These are phyloP conservation scores for Acleris literana DNA, from an alignment of 2,888 invertebrate genomes.

Conservation along the genomic window DNA sequence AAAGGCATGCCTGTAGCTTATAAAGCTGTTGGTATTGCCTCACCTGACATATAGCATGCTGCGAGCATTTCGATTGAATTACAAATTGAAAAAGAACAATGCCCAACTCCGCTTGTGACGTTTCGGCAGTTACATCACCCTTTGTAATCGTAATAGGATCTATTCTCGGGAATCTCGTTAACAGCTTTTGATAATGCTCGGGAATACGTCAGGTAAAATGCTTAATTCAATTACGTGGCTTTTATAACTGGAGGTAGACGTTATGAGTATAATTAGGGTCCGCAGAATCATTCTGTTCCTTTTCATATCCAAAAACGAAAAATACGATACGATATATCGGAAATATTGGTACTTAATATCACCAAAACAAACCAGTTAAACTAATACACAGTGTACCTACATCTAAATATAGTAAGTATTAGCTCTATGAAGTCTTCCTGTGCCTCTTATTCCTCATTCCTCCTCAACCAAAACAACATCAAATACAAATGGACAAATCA, in stretches of 20 bases:
- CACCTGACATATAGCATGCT: conserved; percentile 67
- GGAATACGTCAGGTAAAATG: not conserved
- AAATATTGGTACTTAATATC: too few species aligned
- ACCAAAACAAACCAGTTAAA: not conserved
- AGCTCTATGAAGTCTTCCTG: too few species aligned
- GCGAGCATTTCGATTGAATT: conserved; percentile 69
- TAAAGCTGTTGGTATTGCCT: conserved; percentile 55
- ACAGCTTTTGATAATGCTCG: conserved; percentile 3
- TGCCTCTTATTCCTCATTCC: too few species aligned
- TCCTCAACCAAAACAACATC: too few species aligned
- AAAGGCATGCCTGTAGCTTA: conserved; percentile 35
- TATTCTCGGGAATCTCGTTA: conserved; percentile 19
- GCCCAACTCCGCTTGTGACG: conserved; percentile 55
- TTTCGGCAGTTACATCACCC: conserved; percentile 51
- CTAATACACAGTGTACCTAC: too few species aligned
- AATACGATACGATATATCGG: too few species aligned
- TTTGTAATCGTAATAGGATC: conserved; percentile 47
- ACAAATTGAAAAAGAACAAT: conserved; percentile 67
- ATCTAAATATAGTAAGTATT: too few species aligned
- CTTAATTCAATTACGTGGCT: not conserved
- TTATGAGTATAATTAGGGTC: too few species aligned
- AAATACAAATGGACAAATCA: too few species aligned
- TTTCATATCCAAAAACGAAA: too few species aligned
- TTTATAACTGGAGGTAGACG: not conserved
- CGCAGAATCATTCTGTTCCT: too few species aligned